Evolutionary conservation across 2,113 vertebrate genomes (phyloP).

Genomic region (Eudyptes chrysolophus): DNA sequence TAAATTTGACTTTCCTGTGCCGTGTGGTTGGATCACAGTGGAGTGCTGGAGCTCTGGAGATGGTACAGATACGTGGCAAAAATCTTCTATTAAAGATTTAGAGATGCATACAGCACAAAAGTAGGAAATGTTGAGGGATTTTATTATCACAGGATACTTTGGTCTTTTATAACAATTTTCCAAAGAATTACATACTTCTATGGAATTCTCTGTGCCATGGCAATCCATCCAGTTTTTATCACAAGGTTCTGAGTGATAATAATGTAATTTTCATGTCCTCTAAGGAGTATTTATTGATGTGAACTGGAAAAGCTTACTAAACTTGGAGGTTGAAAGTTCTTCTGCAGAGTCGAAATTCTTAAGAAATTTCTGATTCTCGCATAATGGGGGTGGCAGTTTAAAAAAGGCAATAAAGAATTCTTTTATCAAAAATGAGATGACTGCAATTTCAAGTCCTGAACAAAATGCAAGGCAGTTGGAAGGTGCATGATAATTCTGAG

Average conservation of each 20-base stretch:
- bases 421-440: neutral
- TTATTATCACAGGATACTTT: neutral
- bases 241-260: neutral
- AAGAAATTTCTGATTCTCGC: neutral
- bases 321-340: neutral
- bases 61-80: fast-evolving
- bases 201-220: neutral
- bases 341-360: neutral
- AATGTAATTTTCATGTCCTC: neutral
- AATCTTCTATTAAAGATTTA: neutral
- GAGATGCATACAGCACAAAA: neutral
- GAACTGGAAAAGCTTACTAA: neutral
- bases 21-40: neutral
- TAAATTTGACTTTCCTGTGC: neutral
- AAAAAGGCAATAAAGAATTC: neutral
- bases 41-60: neutral
- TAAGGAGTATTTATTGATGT: neutral
- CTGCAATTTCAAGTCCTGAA: neutral
- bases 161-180: neutral
- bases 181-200: neutral
- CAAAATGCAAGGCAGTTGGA: neutral
- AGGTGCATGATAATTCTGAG: neutral
- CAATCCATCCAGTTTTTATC: neutral
- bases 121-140: neutral
- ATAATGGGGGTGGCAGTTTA: neutral